Evolutionary conservation across 64 coral and sea anemone species (phyloP), one percentile per base, ranked within the genome.

Genomic region (Stichodactyla mertensii): DNA sequence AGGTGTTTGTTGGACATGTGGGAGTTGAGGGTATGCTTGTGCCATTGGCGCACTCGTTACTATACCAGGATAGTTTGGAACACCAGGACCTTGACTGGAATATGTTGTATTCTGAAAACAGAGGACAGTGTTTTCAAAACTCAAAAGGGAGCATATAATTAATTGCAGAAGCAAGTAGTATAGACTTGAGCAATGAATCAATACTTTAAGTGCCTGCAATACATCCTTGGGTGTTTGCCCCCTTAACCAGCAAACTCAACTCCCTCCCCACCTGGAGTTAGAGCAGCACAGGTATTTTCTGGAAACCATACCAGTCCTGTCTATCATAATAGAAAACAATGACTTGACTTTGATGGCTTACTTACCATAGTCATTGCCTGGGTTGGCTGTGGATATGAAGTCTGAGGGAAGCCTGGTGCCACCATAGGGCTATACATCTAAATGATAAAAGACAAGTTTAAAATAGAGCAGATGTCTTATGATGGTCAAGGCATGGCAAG

Each of bases 321-420:
- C 36, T 4, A 45, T 45, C 36, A 45, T 45, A 45, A 61, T 18
- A 61, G 14, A 61, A 61, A 61, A 16, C 59, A 5, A 18, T 66
- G 62, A 22, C 62, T 45, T 45, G 36, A 45, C 36, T 45, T 45
- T 45, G 3, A 66, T 66, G 7, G 10, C 0, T 16, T 16, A 74
- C 7, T 74, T 74, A 74, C 69, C 69, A 70, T 70, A 24, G 18
- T 23, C 66, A 74, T 74, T 74, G 69, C 16, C 54, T 82, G 89
- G 16, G 93, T 80, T 54, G 89, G 82, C 86, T 92, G 89, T 85
- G 93, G 89, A 88, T 95, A 92, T 28, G 82, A 28, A 31, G 24
- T 31, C 22, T 74, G 69, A 23, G 69, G 11, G 23, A 27, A 74
- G 7, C 69, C 69, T 74, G 69, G 20, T 27, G 69, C 22, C 10